A percentile compares a stretch with the other conserved stretches of the same genome.
These are phyloP conservation scores for Drosophila nannoptera DNA, from an alignment of 1,140 invertebrate genomes.

Conservation along the genomic window DNA sequence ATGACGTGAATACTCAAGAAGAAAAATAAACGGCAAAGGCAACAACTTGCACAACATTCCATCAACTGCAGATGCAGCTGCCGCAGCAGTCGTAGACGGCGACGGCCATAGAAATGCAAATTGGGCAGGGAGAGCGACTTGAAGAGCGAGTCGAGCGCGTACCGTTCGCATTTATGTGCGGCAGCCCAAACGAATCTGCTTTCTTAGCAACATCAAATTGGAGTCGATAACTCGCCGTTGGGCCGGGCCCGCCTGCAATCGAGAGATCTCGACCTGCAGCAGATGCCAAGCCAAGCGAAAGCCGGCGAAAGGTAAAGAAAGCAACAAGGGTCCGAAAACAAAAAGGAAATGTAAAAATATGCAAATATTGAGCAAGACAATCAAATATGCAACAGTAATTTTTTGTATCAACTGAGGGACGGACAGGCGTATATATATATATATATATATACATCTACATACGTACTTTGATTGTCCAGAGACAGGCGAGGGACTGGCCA, in stretches of 20 bases:
- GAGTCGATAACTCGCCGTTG: slow-evolving; percentile 36
- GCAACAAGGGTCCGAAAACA: slow-evolving; percentile 8
- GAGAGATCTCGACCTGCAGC: slow-evolving; percentile 16
- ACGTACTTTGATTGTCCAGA: slow-evolving; percentile 1
- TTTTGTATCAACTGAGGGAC: slow-evolving; percentile 48
- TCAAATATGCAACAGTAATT: slow-evolving; percentile 75
- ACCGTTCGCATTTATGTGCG: slow-evolving; percentile 39
- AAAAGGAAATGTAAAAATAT: slow-evolving; percentile 48
- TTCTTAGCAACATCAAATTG: slow-evolving; percentile 4
- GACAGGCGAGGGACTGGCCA: slow-evolving; percentile 43
- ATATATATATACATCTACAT: neutral
- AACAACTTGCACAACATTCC: slow-evolving; percentile 36
- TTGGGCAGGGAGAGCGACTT: slow-evolving; percentile 9
- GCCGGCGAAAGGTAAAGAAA: slow-evolving; percentile 51
- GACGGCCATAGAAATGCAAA: slow-evolving; percentile 61
- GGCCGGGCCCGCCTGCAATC: slow-evolving; percentile 11
- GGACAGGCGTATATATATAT: slow-evolving; percentile 3
- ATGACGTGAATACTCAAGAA: slow-evolving; percentile 30
- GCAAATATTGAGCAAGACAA: slow-evolving; percentile 75
- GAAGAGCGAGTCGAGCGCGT: neutral
- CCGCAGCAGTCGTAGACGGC: neutral
- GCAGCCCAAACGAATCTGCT: slow-evolving; percentile 16
- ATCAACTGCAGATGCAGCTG: slow-evolving; percentile 35
- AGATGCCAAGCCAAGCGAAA: slow-evolving; percentile 46
- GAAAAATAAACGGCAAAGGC: slow-evolving; percentile 1